Percentiles rank a stretch among this genome's conserved stretches.
Evolutionary conservation across 1,140 invertebrate genomes (phyloP).

Genomic region (Panagrolaimus sp.): DNA sequence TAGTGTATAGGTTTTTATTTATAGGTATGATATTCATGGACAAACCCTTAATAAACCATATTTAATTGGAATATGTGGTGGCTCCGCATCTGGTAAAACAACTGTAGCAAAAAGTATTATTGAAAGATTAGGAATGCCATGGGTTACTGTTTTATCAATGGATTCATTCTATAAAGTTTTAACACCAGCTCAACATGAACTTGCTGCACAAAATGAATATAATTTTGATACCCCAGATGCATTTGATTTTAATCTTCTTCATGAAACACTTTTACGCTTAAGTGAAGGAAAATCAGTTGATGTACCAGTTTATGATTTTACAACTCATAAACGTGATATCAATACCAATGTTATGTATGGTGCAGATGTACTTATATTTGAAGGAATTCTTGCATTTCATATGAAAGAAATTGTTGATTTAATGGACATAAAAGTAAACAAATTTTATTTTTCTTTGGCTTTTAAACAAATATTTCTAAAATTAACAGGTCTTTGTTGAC

Average conservation of each 20-base stretch:
- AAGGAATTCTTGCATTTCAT: constrained; percentile 93
- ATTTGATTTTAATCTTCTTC: constrained; percentile 90
- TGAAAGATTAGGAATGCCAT: constrained; percentile 88
- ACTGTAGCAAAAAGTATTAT: constrained; percentile 96
- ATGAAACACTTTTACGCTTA: constrained; percentile 75
- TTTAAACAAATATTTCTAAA: no score
- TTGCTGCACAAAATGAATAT: constrained; percentile 80
- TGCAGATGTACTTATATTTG: constrained; percentile 98
- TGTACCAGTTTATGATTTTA: constrained; percentile 86
- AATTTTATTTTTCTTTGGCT: no score
- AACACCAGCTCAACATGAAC: constrained; percentile 82
- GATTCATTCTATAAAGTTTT: constrained; percentile 98
- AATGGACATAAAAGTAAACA: constrained; percentile 75
- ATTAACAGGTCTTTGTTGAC: constrained; percentile 65
- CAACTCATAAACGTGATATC: constrained; percentile 82
- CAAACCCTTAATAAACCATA: constrained; percentile 82
- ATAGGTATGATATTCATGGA: constrained; percentile 25
- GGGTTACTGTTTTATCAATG: constrained; percentile 97
- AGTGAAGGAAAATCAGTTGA: constrained; percentile 94
- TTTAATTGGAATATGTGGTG: constrained; percentile 95
- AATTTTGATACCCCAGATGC: constrained; percentile 99
- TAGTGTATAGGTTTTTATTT: no score
- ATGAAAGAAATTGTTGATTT: constrained; percentile 75
- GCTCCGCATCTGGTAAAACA: constrained; percentile 95
- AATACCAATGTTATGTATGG: constrained; percentile 98